A percentile compares a stretch with the other conserved stretches of the same genome.
Conservation (phyloP, 2,113 vertebrate species). For the Clarias macrocephalus region DNA sequence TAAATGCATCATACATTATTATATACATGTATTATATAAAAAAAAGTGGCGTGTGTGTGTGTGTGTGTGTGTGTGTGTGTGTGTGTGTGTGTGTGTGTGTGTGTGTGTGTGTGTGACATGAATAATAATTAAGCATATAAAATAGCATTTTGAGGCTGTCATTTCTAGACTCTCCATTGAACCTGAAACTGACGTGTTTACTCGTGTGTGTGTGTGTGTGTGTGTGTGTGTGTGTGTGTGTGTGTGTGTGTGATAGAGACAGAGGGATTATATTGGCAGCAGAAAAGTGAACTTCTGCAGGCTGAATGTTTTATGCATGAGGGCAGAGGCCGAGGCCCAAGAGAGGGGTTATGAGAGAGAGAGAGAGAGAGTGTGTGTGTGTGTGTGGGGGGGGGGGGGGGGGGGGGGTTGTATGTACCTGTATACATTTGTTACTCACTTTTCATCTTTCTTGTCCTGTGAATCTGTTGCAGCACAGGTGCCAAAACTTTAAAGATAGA, state of each 20-base stretch:
- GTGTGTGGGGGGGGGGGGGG: too few species aligned
- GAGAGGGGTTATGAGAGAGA: constrained; percentile 44
- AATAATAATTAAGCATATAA: constrained; percentile 32
- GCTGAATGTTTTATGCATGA: constrained; percentile 72
- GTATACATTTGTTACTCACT: neutral
- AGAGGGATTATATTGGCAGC: constrained; percentile 42
- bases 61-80: too few species aligned
- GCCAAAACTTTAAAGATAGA: neutral
- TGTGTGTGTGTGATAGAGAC: constrained; percentile 9
- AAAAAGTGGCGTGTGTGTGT: neutral
- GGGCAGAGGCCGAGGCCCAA: constrained; percentile 60
- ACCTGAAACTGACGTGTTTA: neutral
- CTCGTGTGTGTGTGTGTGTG: constrained; percentile 2
- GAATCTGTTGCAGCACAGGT: neutral
- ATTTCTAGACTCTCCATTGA: neutral
- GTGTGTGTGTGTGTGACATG: constrained; percentile 32
- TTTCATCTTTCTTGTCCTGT: neutral
- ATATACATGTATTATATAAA: neutral
- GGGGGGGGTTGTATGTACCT: neutral
- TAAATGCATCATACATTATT: neutral
- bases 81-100: constrained; percentile 47
- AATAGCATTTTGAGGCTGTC: constrained; percentile 22
- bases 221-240: constrained; percentile 44
- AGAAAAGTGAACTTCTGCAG: constrained; percentile 59
- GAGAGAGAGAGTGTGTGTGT: constrained; percentile 21